These are phyloP conservation scores for Syrista parreyssii DNA, from an alignment of 2,888 invertebrate species.

Conservation along the genomic window DNA sequence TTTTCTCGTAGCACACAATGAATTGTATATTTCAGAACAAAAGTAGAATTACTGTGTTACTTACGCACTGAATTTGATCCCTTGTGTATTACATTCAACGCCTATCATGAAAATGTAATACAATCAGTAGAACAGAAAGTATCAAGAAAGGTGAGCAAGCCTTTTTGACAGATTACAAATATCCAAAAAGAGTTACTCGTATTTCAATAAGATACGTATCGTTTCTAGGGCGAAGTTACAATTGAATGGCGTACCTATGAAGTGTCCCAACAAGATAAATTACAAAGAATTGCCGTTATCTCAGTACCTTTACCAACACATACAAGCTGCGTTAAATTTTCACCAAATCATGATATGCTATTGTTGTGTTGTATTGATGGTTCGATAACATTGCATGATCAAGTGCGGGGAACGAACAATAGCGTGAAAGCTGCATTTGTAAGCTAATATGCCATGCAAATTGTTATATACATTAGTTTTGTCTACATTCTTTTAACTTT, in stretches of 20 bases:
- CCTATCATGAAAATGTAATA: constrained; percentile 76
- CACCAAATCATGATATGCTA: constrained; percentile 79
- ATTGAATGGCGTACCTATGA: constrained; percentile 78
- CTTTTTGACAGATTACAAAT: no score
- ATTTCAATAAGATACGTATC: no score
- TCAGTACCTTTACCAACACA: constrained; percentile 79
- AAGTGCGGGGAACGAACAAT: constrained; percentile 78
- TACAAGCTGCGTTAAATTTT: constrained; percentile 74
- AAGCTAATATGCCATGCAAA: constrained; percentile 58
- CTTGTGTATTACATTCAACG: constrained; percentile 82
- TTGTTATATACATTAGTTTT: not conserved
- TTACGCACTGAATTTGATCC: constrained; percentile 91
- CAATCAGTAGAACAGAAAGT: constrained; percentile 87
- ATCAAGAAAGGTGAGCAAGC: constrained; percentile 71
- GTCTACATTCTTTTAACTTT: constrained; percentile 7
- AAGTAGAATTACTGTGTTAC: constrained; percentile 81
- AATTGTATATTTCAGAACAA: constrained; percentile 69
- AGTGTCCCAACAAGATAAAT: constrained; percentile 69
- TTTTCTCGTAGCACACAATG: constrained; percentile 13
- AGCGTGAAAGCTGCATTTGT: constrained; percentile 85
- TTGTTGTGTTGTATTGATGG: constrained; percentile 88
- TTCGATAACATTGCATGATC: constrained; percentile 83
- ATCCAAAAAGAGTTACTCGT: no score
- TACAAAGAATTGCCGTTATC: constrained; percentile 75
- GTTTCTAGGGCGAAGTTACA: constrained; percentile 72